A percentile compares a stretch with the other conserved stretches of the same genome.
phyloP scores from a whole-genome alignment of 2,797 vertebrate genomes.

The Epinephelus coioides region DNA sequence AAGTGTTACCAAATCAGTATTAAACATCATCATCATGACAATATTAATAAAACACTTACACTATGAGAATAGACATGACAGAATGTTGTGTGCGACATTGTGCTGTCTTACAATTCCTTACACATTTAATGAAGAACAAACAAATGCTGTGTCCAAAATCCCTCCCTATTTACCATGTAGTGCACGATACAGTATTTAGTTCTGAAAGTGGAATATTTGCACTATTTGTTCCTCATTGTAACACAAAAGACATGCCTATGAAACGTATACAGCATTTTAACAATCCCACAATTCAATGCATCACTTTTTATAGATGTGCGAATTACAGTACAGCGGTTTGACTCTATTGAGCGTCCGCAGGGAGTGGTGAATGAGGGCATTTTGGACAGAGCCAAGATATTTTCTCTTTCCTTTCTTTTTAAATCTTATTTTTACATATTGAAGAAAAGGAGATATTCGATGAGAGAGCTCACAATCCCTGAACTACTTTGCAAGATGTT shows the following conservation, averaged over 20 bases:
- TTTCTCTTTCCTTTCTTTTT: background rate
- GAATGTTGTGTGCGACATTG: too few species aligned
- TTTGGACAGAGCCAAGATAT: background rate
- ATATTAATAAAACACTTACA: background rate
- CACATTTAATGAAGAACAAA: background rate
- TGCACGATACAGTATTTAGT: background rate
- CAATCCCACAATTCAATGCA: background rate
- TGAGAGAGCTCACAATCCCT: background rate
- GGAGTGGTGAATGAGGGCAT: background rate
- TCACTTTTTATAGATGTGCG: conserved; percentile 2
- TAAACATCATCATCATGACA: background rate
- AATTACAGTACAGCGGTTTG: background rate
- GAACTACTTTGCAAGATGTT: conserved; percentile 8
- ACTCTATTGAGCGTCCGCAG: background rate
- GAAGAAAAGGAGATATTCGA: background rate
- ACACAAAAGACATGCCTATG: background rate
- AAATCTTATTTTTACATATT: background rate
- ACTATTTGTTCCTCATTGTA: background rate
- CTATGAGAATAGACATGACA: background rate
- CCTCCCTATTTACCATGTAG: background rate
- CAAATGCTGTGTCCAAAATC: too few species aligned
- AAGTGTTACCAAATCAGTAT: too few species aligned
- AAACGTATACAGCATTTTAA: background rate
- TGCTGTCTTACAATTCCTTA: background rate
- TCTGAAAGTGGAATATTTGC: background rate